A percentile compares a stretch with the other conserved stretches of the same genome.
These are phyloP conservation scores for Colinus virginianus DNA, from an alignment of 2,113 vertebrate species.

Conservation along the genomic window DNA sequence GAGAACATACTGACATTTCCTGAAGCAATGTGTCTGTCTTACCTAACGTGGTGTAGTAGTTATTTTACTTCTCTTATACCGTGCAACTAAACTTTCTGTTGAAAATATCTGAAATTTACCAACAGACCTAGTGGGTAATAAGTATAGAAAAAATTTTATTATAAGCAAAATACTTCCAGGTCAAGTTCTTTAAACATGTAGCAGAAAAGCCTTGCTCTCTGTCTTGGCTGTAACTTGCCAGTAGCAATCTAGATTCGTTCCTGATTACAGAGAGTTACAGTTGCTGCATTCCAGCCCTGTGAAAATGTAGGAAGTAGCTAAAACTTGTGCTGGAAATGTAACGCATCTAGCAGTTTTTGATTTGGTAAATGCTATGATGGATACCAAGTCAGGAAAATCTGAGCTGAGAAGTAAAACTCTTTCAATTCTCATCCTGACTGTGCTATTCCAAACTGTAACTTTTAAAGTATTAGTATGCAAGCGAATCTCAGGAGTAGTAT, in stretches of 20 bases:
- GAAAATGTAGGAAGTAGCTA: background rate
- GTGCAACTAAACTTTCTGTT: background rate
- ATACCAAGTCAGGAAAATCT: background rate
- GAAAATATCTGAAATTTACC: background rate
- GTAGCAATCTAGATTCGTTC: background rate
- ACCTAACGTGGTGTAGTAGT: background rate
- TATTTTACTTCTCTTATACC: background rate
- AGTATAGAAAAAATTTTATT: background rate
- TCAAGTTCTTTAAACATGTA: background rate
- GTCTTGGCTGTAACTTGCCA: background rate
- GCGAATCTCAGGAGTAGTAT: accelerated
- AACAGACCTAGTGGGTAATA: background rate
- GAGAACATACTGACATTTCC: background rate
- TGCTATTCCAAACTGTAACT: background rate
- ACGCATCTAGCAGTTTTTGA: background rate
- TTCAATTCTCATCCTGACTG: background rate
- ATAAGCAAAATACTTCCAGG: background rate
- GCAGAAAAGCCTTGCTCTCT: background rate
- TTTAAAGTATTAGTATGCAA: background rate
- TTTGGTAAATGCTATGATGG: background rate
- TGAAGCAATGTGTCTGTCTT: background rate
- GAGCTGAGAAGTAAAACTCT: background rate
- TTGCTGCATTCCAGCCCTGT: background rate
- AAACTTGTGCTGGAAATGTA: background rate
- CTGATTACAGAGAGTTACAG: background rate